Percentiles rank a stretch among this genome's conserved stretches.
Evolutionary conservation across 2,113 vertebrate genomes (phyloP).

Genomic region (Megaleporinus macrocephalus): DNA sequence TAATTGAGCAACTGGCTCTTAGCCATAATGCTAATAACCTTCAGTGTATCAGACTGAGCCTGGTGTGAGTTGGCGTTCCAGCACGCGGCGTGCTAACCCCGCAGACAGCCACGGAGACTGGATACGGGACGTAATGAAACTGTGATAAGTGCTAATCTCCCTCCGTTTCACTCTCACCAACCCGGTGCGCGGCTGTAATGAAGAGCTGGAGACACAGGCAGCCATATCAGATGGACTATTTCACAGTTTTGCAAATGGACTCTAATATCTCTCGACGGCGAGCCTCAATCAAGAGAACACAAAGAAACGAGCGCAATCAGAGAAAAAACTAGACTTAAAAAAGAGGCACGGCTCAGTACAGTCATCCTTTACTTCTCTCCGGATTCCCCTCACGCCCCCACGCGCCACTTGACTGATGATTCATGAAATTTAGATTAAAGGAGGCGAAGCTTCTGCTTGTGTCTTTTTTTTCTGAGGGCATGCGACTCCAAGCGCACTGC

Average conservation of each 20-base stretch:
- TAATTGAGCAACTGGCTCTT: neutral
- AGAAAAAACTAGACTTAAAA: neutral
- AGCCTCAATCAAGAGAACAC: slow-evolving; percentile 3
- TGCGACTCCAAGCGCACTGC: neutral
- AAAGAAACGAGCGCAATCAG: slow-evolving; percentile 31
- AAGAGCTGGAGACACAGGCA: slow-evolving; percentile 27
- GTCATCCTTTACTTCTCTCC: slow-evolving; percentile 4
- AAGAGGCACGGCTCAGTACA: neutral
- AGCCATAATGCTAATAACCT: neutral
- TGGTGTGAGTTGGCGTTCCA: neutral
- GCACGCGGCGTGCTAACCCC: neutral
- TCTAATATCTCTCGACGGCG: slow-evolving; percentile 17
- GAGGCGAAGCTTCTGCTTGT: neutral
- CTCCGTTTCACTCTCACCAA: slow-evolving; percentile 17
- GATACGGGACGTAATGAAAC: slow-evolving; percentile 47
- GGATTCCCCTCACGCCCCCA: slow-evolving; percentile 23
- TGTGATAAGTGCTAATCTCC: slow-evolving; percentile 50
- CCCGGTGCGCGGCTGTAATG: slow-evolving; percentile 21
- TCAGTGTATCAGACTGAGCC: neutral
- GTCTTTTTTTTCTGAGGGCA: neutral
- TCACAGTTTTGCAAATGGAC: slow-evolving; percentile 33
- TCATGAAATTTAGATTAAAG: slow-evolving; percentile 7
- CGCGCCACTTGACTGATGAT: slow-evolving; percentile 15
- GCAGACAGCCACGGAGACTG: neutral
- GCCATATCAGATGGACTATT: slow-evolving; percentile 40